phyloP scores from a whole-genome alignment of 2,888 invertebrate species.

The Aphidius colemani region DNA sequence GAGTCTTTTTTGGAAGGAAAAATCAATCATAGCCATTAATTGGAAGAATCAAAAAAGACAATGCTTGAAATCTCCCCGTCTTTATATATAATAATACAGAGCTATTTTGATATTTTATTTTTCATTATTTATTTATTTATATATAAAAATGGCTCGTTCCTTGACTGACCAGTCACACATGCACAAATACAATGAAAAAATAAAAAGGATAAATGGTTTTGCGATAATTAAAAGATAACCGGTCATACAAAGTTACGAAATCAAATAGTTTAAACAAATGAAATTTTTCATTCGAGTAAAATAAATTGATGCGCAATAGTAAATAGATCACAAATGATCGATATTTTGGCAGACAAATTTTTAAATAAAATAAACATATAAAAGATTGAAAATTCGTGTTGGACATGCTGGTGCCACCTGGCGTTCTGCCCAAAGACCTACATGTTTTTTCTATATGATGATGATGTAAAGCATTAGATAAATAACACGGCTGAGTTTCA shows the following conservation, averaged over 20 bases:
- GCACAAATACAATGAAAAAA: no score
- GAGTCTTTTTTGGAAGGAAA: conserved; percentile 39
- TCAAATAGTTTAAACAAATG: no score
- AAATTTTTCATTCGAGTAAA: no score
- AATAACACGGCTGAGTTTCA: conserved; percentile 43
- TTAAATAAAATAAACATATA: no score
- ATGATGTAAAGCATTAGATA: no score
- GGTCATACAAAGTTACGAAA: conserved; percentile 47
- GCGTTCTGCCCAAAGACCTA: conserved; percentile 50
- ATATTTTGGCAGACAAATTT: no score
- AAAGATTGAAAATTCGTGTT: no score
- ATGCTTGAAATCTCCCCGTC: conserved; percentile 36
- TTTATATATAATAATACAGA: conserved; percentile 7
- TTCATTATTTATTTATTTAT: no score
- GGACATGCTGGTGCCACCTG: conserved; percentile 48
- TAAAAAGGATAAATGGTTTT: conserved; percentile 44
- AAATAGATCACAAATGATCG: no score
- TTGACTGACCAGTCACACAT: no score
- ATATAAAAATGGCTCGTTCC: no score
- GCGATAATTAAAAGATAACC: conserved; percentile 59
- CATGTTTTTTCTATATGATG: neutral
- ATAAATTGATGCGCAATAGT: no score
- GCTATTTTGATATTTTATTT: conserved; percentile 1
- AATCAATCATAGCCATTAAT: conserved; percentile 61
- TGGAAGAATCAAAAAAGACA: conserved; percentile 59